These are phyloP conservation scores for Hydra vulgaris DNA, from an alignment of 30 jellyfish, hydroid and myxozoan genomes.

Conservation along the genomic window DNA sequence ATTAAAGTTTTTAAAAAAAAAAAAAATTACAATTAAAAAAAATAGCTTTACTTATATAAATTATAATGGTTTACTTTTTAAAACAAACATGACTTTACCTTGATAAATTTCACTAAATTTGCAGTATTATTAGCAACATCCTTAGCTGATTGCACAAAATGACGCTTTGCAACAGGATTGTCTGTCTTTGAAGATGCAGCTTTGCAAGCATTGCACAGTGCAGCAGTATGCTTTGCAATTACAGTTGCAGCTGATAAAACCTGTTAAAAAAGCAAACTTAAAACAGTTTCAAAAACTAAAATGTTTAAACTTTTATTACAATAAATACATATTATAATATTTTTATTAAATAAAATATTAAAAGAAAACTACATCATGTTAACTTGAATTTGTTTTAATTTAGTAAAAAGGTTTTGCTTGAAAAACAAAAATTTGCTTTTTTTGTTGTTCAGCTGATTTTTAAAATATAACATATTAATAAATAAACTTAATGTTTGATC, in stretches of 20 bases:
- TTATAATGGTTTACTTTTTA: too few species aligned
- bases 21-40: neutral
- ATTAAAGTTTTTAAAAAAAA: too few species aligned
- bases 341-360: too few species aligned
- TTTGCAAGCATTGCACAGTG: constrained; percentile 90
- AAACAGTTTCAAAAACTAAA: neutral
- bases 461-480: too few species aligned
- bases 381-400: too few species aligned
- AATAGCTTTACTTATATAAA: neutral
- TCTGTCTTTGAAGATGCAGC: constrained; percentile 92
- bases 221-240: constrained; percentile 94
- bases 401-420: too few species aligned
- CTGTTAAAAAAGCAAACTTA: constrained; percentile 7
- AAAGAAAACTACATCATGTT: too few species aligned
- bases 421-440: too few species aligned
- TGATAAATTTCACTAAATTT: constrained; percentile 60
- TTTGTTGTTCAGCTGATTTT: too few species aligned
- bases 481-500: too few species aligned
- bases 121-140: constrained; percentile 96
- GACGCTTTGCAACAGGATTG: constrained; percentile 97
- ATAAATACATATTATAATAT: too few species aligned
- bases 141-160: constrained; percentile 90
- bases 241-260: constrained; percentile 92
- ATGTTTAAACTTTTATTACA: neutral
- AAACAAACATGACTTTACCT: constrained; percentile 30